Evolutionary conservation across 2,888 invertebrate genomes (phyloP).

Genomic region (Serrognathus titanus): DNA sequence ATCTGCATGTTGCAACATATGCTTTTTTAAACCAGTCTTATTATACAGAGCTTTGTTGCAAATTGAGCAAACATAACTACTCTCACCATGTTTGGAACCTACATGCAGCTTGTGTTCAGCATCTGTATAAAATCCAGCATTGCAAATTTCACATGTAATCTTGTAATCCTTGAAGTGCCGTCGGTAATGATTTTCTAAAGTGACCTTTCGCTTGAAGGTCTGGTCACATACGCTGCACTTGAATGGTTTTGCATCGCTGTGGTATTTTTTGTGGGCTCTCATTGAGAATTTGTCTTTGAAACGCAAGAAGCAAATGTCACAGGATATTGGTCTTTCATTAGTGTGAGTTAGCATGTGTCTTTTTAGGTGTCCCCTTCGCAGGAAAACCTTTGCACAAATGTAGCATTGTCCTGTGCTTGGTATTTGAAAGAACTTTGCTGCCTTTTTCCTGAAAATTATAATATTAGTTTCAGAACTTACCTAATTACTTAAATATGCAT

Average conservation of each 20-base stretch:
- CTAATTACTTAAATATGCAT: too few species aligned
- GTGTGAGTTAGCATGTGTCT: conserved; percentile 42
- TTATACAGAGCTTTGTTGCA: conserved; percentile 54
- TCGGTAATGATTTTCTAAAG: conserved; percentile 56
- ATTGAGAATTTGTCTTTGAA: conserved; percentile 42
- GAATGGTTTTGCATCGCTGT: conserved; percentile 54
- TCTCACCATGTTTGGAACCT: conserved; percentile 34
- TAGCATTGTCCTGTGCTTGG: too few species aligned
- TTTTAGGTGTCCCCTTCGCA: conserved; percentile 23
- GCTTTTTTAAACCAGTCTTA: conserved; percentile 33
- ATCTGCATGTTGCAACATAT: conserved; percentile 43
- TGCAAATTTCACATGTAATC: conserved; percentile 39
- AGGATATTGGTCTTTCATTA: conserved; percentile 35
- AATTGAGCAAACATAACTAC: conserved; percentile 46
- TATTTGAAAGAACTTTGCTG: too few species aligned
- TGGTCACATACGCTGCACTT: conserved; percentile 59
- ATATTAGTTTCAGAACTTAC: too few species aligned
- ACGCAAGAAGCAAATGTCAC: conserved; percentile 40
- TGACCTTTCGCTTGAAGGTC: conserved; percentile 59
- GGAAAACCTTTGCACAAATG: too few species aligned
- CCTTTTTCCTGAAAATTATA: too few species aligned
- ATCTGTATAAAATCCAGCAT: conserved; percentile 38
- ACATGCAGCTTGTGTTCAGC: conserved; percentile 35
- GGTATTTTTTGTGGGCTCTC: conserved; percentile 52
- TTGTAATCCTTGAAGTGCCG: conserved; percentile 53